Evolutionary conservation across 2,113 vertebrate species (phyloP), one percentile per base, ranked within the genome.

Genomic region (Trichomycterus rosablanca): DNA sequence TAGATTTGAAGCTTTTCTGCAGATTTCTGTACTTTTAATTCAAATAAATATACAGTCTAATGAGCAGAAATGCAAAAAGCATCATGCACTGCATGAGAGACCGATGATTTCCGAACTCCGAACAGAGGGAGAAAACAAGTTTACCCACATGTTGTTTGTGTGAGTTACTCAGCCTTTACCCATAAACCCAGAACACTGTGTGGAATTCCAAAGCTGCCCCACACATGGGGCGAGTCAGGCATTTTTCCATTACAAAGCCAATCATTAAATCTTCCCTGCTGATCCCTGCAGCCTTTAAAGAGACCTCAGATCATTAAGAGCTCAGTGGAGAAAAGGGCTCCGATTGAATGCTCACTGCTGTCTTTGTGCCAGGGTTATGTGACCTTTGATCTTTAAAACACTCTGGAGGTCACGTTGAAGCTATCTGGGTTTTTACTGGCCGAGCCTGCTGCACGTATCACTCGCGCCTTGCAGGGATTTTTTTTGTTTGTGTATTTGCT

Each of bases 161-260:
- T 14, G 43, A 65, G 52, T 65, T 56, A 20, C 30, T 49, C 32
- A 48, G 63, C 39, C 53, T 64, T 55, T 30, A 28, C 44, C 16
- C 52, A 56, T 65, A 56, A 68, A 70, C 83, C n/a, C 79, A 74
- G 71, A 79, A 19, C 24, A 46, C 20, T 19, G 51, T 56, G 63
- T 26, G 43, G 63, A 56, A 65, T 56, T 65, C 43, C 63, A 49
- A 15, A 57, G 52, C 44, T 30, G 60, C 56, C 30, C 67, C 56
- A 62, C 68, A 23, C 76, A 74, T 75, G 74, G 77, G 76, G 80
- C 78, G 63, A 75, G 81, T 72, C 63, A 74, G 72, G 73, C 75
- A 77, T 83, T 87, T 87, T 87, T 65, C 84, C 84, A 89, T 88
- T 78, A 86, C 85, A 84, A 78, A 85, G 76, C 83, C 84, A 83